Conservation (phyloP, 2,113 vertebrate genomes). For the Psilopogon haemacephalus region DNA sequence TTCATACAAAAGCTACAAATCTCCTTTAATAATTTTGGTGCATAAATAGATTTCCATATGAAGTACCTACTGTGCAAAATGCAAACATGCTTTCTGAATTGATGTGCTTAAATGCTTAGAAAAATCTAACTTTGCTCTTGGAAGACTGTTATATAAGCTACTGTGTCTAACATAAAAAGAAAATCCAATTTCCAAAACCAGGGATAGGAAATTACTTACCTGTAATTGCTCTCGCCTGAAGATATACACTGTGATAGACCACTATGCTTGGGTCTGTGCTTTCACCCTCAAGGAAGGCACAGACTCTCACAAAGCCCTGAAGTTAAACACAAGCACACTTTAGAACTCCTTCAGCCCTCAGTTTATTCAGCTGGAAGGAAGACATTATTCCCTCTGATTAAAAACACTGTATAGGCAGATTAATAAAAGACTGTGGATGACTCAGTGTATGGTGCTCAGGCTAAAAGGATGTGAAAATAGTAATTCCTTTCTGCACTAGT, state of each 20-base stretch:
- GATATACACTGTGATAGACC: not conserved
- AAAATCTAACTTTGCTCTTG: not conserved
- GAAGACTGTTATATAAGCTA: not conserved
- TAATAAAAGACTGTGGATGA: not conserved
- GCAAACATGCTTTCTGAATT: not conserved
- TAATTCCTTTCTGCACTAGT: not conserved
- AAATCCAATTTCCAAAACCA: constrained; percentile 32
- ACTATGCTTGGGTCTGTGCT: constrained; percentile 1
- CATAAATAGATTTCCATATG: not conserved
- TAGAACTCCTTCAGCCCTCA: not conserved
- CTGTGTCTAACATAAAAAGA: not conserved
- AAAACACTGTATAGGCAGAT: not conserved
- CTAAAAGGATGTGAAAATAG: not conserved
- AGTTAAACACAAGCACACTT: not conserved
- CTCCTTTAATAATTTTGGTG: not conserved
- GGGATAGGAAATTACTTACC: constrained; percentile 36
- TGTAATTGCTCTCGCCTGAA: constrained; percentile 14
- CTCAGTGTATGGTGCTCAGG: not conserved
- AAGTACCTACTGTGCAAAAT: not conserved
- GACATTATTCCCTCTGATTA: not conserved
- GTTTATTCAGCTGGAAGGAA: not conserved
- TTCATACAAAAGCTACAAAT: not conserved
- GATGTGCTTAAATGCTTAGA: not conserved
- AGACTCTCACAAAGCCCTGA: not conserved
- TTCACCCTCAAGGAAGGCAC: constrained; percentile 1